Percentiles rank a stretch among this genome's conserved stretches.
Conservation (phyloP, 2,888 invertebrate species). For the Hipparchia semele region DNA sequence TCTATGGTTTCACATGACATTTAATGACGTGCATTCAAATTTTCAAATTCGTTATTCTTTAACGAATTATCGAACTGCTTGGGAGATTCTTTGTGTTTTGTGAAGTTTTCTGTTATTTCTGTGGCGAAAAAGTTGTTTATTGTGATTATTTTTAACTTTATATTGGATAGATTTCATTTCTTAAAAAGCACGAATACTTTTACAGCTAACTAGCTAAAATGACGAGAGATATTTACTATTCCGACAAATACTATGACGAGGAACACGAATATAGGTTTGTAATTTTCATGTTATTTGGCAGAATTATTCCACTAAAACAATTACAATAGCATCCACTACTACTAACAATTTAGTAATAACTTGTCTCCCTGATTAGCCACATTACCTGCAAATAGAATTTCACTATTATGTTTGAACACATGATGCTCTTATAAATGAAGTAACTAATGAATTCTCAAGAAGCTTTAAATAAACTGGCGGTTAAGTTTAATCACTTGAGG, state of each 20-base stretch:
- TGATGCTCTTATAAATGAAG: too few species aligned
- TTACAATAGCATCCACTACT: background rate
- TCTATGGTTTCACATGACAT: constrained; percentile 1
- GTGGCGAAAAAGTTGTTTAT: constrained; percentile 20
- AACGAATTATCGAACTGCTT: constrained; percentile 50
- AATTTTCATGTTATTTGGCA: background rate
- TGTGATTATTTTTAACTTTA: background rate
- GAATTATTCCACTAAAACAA: background rate
- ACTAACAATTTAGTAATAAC: too few species aligned
- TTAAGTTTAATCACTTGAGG: too few species aligned
- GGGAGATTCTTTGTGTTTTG: constrained; percentile 38
- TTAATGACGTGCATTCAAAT: constrained; percentile 51
- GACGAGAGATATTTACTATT: constrained; percentile 94
- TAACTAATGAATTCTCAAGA: too few species aligned
- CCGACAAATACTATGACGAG: constrained; percentile 96
- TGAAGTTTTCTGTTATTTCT: constrained; percentile 4
- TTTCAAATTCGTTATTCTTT: constrained; percentile 65
- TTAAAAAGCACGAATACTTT: background rate
- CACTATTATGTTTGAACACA: too few species aligned
- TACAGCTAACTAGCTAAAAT: constrained; percentile 53
- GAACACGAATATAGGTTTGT: constrained; percentile 94
- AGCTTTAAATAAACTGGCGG: too few species aligned
- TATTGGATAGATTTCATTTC: background rate
- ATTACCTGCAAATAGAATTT: too few species aligned
- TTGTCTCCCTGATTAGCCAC: too few species aligned